These are phyloP conservation scores for Zaprionus capensis DNA, from an alignment of 1,140 invertebrate genomes.

Conservation along the genomic window DNA sequence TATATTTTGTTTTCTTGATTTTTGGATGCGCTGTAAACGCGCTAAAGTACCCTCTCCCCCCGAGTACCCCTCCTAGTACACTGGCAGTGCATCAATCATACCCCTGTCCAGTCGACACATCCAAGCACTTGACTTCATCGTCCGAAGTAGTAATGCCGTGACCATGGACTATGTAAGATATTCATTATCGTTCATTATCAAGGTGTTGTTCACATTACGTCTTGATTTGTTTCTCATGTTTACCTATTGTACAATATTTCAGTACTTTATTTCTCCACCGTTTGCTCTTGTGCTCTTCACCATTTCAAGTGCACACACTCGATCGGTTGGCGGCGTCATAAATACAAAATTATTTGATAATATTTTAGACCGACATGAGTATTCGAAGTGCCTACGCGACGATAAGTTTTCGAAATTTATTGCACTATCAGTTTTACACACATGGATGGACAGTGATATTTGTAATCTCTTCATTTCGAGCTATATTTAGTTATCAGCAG, in stretches of 20 bases:
- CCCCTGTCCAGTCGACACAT: constrained; percentile 6
- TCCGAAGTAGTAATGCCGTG: constrained; percentile 22
- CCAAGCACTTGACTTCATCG: constrained; percentile 12
- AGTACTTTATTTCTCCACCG: neutral
- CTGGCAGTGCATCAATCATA: constrained; percentile 36
- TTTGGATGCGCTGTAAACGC: constrained; percentile 15
- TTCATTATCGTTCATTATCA: constrained; percentile 65
- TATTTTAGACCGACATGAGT: constrained; percentile 1
- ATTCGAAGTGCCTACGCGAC: neutral
- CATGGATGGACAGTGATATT: neutral
- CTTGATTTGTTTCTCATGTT: constrained; percentile 24
- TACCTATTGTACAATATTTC: constrained; percentile 11
- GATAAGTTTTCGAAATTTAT: constrained; percentile 21
- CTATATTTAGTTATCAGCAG: constrained; percentile 1
- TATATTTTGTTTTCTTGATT: constrained; percentile 11
- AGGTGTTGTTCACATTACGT: constrained; percentile 56
- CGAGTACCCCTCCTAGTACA: neutral
- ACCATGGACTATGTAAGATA: constrained; percentile 54
- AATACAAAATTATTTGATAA: constrained; percentile 56
- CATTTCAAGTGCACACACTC: constrained; percentile 58
- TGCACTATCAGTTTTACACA: constrained; percentile 1
- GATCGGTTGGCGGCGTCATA: constrained; percentile 32
- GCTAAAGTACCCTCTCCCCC: neutral
- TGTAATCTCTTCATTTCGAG: neutral
- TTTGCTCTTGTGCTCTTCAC: constrained; percentile 37